Evolutionary conservation across 2,113 vertebrate species (phyloP).

Genomic region (Hippocampus guttulatus): DNA sequence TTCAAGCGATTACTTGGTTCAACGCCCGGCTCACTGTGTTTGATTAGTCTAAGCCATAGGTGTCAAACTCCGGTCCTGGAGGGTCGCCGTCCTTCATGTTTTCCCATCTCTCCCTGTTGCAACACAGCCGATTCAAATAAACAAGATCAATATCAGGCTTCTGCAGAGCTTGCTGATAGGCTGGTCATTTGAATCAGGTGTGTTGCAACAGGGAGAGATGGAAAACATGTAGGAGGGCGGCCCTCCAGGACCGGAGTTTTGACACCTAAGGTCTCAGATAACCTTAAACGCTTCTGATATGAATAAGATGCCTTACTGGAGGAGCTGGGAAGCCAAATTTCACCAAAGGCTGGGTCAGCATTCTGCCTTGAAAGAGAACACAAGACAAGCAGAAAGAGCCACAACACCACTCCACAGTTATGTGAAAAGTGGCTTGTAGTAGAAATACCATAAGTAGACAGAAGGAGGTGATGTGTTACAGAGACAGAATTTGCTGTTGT

Average conservation of each 20-base stretch:
- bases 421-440: background rate
- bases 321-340: slow-evolving; percentile 39
- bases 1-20: slow-evolving; percentile 39
- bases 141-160: too few relatives aligned
- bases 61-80: too few relatives aligned
- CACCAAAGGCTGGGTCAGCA: slow-evolving; percentile 39
- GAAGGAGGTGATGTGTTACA: slow-evolving; percentile 23
- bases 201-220: too few relatives aligned
- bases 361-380: background rate
- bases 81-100: too few relatives aligned
- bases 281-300: slow-evolving; percentile 59
- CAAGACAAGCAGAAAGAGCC: background rate
- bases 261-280: slow-evolving; percentile 6
- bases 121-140: too few relatives aligned
- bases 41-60: slow-evolving; percentile 53
- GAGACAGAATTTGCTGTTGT: slow-evolving; percentile 30
- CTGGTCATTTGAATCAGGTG: too few relatives aligned
- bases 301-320: slow-evolving; percentile 47
- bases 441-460: slow-evolving; percentile 16
- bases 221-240: too few relatives aligned
- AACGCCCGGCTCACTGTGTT: slow-evolving; percentile 56
- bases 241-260: too few relatives aligned
- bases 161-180: too few relatives aligned
- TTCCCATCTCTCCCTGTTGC: too few relatives aligned
- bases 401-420: background rate